Percentiles rank a stretch among this genome's conserved stretches.
Evolutionary conservation across 1,140 invertebrate genomes (phyloP).

Genomic region (Lepidurus arcticus): DNA sequence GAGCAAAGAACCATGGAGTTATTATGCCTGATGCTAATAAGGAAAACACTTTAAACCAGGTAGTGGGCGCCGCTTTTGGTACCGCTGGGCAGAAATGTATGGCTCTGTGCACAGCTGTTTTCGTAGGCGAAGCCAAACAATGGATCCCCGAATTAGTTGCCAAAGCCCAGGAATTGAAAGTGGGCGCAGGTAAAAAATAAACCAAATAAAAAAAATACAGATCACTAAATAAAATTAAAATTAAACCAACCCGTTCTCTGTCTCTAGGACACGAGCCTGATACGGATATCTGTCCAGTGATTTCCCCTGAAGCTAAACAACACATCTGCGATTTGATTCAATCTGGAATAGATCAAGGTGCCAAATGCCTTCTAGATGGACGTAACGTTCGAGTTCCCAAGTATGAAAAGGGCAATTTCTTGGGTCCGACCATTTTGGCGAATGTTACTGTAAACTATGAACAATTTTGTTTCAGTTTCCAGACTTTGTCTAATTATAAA

Average conservation of each 20-base stretch:
- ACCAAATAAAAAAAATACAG: too few species aligned
- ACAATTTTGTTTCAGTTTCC: background rate
- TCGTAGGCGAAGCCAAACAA: conserved; percentile 87
- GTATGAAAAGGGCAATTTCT: conserved; percentile 95
- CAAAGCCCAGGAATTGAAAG: conserved; percentile 80
- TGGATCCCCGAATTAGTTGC: conserved; percentile 92
- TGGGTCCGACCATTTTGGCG: conserved; percentile 92
- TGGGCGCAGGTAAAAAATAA: conserved; percentile 64
- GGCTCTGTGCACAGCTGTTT: conserved; percentile 94
- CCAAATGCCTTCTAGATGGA: conserved; percentile 83
- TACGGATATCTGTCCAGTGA: conserved; percentile 96
- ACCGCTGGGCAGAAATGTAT: conserved; percentile 84
- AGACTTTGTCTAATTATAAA: background rate
- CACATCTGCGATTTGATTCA: conserved; percentile 81
- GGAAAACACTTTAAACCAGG: conserved; percentile 87
- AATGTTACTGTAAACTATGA: conserved; percentile 63
- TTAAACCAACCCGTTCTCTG: conserved; percentile 27
- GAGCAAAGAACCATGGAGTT: conserved; percentile 98
- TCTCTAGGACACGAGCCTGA: conserved; percentile 70
- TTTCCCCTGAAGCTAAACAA: conserved; percentile 83
- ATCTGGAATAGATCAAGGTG: conserved; percentile 82
- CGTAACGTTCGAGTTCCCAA: conserved; percentile 71
- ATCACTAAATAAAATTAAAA: background rate
- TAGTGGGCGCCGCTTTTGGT: conserved; percentile 58
- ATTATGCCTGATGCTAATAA: conserved; percentile 97